Conservation (phyloP, 2,888 invertebrate genomes). For the Norana najaformis region DNA sequence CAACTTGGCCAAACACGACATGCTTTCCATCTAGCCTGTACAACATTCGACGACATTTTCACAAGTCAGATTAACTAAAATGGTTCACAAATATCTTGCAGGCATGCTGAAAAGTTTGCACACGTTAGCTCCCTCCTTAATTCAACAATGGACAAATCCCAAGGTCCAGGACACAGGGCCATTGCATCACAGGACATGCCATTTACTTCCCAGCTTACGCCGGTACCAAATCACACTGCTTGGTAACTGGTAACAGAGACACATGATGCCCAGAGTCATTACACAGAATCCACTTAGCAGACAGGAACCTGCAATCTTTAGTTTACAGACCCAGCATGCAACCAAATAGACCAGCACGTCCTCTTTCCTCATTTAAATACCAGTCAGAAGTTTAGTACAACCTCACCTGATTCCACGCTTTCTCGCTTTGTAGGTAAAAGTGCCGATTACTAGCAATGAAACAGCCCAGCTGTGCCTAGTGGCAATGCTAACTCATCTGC, state of each 20-base stretch:
- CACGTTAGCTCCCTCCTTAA: neutral
- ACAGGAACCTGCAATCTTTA: neutral
- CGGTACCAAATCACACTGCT: neutral
- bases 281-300: neutral
- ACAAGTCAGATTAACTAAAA: neutral
- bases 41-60: slow-evolving; percentile 34
- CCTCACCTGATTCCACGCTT: too few species aligned
- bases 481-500: too few species aligned
- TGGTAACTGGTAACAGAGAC: neutral
- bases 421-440: neutral
- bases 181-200: neutral
- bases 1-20: slow-evolving; percentile 33
- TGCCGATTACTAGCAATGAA: neutral
- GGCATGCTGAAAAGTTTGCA: neutral
- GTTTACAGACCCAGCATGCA: neutral
- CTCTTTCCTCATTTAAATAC: too few species aligned
- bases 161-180: neutral
- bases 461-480: neutral
- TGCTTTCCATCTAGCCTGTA: slow-evolving; percentile 35
- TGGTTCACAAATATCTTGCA: neutral
- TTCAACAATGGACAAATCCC: neutral
- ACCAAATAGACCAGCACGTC: neutral
- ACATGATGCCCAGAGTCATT: neutral
- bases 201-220: neutral
- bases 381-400: too few species aligned